Conservation (phyloP, 2,797 vertebrate species). For the Chrysocyon brachyurus region DNA sequence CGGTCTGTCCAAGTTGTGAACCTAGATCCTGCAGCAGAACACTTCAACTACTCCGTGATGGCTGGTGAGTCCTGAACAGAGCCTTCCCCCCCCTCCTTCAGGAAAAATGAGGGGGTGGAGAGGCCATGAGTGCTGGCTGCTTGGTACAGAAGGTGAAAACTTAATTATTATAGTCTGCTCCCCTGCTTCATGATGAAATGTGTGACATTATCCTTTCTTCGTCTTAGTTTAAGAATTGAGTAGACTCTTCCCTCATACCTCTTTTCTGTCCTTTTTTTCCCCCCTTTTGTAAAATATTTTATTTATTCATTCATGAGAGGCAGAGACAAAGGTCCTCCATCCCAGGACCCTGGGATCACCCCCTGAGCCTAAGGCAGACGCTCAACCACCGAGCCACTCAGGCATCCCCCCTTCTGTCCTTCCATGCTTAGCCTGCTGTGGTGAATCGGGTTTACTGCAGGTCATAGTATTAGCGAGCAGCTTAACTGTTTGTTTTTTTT, state of each 20-base stretch:
- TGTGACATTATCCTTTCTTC: slow-evolving; percentile 12
- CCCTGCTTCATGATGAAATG: not conserved
- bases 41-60: slow-evolving; percentile 96
- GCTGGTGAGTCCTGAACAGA: slow-evolving; percentile 91
- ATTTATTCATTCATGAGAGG: too few species aligned
- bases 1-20: slow-evolving; percentile 97
- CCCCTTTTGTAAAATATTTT: too few species aligned
- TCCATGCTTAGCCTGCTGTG: not conserved
- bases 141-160: not conserved
- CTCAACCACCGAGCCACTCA: too few species aligned
- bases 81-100: not conserved
- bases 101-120: not conserved
- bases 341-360: too few species aligned
- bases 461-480: not conserved
- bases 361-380: too few species aligned
- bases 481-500: not conserved
- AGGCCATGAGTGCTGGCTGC: not conserved
- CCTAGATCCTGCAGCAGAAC: slow-evolving; percentile 96
- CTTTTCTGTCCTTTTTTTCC: too few species aligned
- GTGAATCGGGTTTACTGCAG: not conserved
- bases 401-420: not conserved
- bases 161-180: not conserved
- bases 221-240: not conserved
- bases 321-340: too few species aligned
- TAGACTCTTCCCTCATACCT: not conserved